Conservation (phyloP, 2,888 invertebrate genomes). For the Podabrus alpinus region DNA sequence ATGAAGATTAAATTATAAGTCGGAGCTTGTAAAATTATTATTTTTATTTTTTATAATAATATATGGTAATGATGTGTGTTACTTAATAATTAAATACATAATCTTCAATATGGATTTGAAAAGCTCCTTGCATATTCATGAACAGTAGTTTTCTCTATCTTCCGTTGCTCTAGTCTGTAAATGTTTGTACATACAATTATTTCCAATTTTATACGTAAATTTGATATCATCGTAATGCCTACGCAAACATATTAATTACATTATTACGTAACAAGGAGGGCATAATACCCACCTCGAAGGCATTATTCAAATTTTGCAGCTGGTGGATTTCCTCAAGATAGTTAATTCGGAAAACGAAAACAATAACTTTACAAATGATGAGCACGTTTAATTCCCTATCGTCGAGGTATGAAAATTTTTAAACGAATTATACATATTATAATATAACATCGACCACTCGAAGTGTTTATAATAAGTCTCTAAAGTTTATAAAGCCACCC, state of each 20-base stretch:
- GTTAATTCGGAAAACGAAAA: slow-evolving; percentile 12
- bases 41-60: background rate
- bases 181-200: background rate
- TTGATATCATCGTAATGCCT: background rate
- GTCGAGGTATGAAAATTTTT: background rate
- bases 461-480: background rate
- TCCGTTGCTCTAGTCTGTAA: background rate
- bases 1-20: background rate
- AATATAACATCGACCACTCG: background rate
- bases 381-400: background rate
- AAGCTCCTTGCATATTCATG: background rate
- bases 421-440: background rate
- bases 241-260: slow-evolving; percentile 1
- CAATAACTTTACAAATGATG: slow-evolving; percentile 5
- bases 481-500: background rate
- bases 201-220: background rate
- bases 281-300: slow-evolving; percentile 3
- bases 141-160: background rate
- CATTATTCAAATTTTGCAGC: slow-evolving; percentile 18
- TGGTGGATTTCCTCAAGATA: slow-evolving; percentile 6
- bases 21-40: background rate
- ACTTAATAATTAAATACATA: background rate
- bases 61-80: background rate
- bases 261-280: background rate
- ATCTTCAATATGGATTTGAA: background rate